Evolutionary conservation across 2,113 vertebrate species (phyloP).

Genomic region (Platysteira castanea): DNA sequence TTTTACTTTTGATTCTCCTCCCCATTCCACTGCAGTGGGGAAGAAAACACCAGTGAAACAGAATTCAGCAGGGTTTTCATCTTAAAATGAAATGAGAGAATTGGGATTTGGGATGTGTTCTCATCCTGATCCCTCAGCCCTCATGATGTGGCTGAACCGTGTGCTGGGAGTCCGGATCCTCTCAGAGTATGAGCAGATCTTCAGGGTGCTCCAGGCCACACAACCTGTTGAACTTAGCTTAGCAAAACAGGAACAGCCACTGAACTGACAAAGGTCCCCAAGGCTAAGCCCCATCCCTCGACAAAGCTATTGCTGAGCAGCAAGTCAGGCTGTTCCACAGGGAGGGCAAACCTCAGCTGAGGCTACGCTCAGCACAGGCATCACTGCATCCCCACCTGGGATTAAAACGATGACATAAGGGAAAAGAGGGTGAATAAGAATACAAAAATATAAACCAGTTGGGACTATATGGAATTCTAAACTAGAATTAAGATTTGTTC

Average conservation of each 20-base stretch:
- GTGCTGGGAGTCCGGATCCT: neutral
- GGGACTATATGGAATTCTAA: neutral
- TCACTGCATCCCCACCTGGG: neutral
- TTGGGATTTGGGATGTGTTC: neutral
- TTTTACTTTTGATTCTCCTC: neutral
- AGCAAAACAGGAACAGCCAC: neutral
- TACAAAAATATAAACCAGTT: neutral
- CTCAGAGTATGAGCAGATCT: neutral
- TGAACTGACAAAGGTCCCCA: neutral
- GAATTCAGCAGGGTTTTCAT: neutral
- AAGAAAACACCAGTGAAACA: neutral
- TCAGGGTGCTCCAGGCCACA: neutral
- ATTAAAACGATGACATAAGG: neutral
- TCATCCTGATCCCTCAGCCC: neutral
- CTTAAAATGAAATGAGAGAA: neutral
- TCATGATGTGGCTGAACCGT: neutral
- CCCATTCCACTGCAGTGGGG: neutral
- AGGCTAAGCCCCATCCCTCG: neutral
- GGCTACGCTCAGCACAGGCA: fast-evolving
- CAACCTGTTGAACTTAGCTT: neutral
- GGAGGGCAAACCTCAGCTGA: neutral
- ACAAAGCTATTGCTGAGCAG: neutral
- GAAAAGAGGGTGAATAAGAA: neutral
- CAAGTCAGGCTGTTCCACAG: neutral
- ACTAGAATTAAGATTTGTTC: neutral